Percentiles rank a stretch among this genome's conserved stretches.
phyloP scores from a whole-genome alignment of 2,797 vertebrate species.

The Poliocrania exsul region DNA sequence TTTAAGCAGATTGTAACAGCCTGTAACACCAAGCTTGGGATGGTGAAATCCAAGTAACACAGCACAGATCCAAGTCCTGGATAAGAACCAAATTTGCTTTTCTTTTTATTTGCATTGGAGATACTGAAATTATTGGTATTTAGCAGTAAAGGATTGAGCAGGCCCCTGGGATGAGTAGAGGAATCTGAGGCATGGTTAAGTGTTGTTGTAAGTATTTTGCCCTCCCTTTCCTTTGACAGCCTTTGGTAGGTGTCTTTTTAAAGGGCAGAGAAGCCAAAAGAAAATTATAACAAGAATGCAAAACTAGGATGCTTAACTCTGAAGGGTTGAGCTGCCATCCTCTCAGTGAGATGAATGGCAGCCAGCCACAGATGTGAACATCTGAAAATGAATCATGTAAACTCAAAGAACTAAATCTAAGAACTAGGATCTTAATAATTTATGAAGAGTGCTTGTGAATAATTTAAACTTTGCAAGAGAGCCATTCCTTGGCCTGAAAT shows the following conservation, averaged over 20 bases:
- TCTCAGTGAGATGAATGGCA: neutral
- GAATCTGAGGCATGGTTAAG: neutral
- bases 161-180: neutral
- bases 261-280: neutral
- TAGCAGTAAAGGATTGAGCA: neutral
- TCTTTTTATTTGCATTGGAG: neutral
- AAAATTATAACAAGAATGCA: neutral
- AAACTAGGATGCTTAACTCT: too few species aligned
- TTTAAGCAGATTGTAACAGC: too few species aligned
- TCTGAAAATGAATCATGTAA: slow-evolving; percentile 17
- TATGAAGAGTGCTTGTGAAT: slow-evolving; percentile 15
- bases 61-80: neutral
- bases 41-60: neutral
- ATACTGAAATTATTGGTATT: neutral
- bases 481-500: slow-evolving; percentile 19
- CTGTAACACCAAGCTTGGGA: neutral
- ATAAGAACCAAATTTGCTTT: neutral
- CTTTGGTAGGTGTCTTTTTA: neutral
- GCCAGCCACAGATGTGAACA: neutral
- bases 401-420: slow-evolving; percentile 43
- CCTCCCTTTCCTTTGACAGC: neutral
- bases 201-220: neutral
- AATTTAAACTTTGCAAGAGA: slow-evolving; percentile 26
- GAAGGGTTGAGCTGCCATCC: neutral
- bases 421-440: slow-evolving; percentile 55